Conservation (phyloP, 2,113 vertebrate genomes). For the Nettapus auritus region DNA sequence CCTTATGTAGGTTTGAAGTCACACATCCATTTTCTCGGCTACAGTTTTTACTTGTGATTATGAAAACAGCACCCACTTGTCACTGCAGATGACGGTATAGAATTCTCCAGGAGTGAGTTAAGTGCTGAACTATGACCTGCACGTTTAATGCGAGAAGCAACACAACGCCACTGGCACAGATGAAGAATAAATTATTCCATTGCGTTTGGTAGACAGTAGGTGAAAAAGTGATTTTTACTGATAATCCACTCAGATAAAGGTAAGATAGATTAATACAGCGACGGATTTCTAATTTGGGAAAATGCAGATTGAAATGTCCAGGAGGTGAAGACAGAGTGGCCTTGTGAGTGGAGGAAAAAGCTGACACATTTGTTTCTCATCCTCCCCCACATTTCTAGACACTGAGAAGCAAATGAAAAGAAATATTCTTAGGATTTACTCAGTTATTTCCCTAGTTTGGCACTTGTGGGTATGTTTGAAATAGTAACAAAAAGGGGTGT, state of each 20-base stretch:
- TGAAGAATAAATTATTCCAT: neutral
- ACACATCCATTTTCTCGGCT: conserved; percentile 74
- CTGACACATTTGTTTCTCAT: neutral
- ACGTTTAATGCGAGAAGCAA: neutral
- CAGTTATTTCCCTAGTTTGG: neutral
- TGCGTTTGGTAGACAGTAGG: neutral
- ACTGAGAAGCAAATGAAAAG: neutral
- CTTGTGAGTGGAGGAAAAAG: no score
- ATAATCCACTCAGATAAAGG: neutral
- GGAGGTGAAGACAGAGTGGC: neutral
- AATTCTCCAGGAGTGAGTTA: conserved; percentile 30
- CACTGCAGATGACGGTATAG: conserved; percentile 31
- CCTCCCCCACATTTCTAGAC: neutral
- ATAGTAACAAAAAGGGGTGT: neutral
- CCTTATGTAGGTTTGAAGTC: conserved; percentile 65
- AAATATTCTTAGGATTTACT: neutral
- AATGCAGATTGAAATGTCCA: neutral
- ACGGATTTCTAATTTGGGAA: neutral
- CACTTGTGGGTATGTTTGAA: neutral
- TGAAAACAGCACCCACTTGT: conserved; percentile 68
- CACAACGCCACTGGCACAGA: neutral
- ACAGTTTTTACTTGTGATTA: conserved; percentile 63
- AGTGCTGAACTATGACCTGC: conserved; percentile 19
- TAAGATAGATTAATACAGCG: neutral
- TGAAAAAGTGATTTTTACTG: neutral